Evolutionary conservation across 2,888 invertebrate genomes (phyloP), one percentile per base, ranked within the genome.

Genomic region (Cotesia congregata): DNA sequence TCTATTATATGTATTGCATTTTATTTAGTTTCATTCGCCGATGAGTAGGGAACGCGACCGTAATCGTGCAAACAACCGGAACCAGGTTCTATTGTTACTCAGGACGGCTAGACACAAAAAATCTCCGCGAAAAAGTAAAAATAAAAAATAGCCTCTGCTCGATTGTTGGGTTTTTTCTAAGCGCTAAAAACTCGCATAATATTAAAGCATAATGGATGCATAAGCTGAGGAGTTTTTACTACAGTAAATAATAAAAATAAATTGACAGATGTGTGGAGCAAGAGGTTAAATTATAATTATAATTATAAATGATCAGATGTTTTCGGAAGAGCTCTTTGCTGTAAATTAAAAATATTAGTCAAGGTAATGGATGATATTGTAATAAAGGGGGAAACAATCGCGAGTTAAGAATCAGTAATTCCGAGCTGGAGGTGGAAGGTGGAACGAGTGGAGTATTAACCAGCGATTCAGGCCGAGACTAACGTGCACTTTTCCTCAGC

Each of bases 391-490:
- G 30, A 30, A 30, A 30, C 30, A 30, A 30, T 30, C 30, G 30
- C 30, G 30, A 30, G 30, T 30, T 30, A 30, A 30, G 30, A 30
- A 30, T 30, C 30, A 30, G 30, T 30, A 30, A 30, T 30, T 30
- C 30, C 30, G 3, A 30, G 2, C 30, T 30, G 15, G 17, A 40
- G 77, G 60, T 40, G 30, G 72, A 9, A 75, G 67, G 20, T 50
- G 38, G 65, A 41, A 62, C 62, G 65, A 70, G 60, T 67, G 74
- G 83, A 85, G 83, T 83, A 89, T 89, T 89, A 89, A 83, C 82
- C 80, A 84, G 83, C 84, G 88, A 89, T 89, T 89, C 88, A 89
- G 89, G 88, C 88, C 89, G 89, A 86, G 89, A 89, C 89, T 88
- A 89, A 88, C 86, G 87, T 83, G 85, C 86, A 89, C 88, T 89